Evolutionary conservation across 2,797 vertebrate species (phyloP).

Genomic region (Fistularia commersonii): DNA sequence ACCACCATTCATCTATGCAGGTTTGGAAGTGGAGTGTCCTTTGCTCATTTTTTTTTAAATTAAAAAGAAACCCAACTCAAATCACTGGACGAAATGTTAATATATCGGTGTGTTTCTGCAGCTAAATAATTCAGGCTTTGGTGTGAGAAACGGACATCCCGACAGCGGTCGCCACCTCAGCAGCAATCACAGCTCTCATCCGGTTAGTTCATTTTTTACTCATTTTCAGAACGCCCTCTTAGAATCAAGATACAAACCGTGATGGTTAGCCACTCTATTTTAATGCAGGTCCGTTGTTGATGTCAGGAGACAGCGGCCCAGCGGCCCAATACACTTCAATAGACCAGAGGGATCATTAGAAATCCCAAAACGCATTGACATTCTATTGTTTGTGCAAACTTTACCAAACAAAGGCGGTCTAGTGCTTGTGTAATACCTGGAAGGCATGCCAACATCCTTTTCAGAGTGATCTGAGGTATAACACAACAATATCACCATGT

Average conservation of each 20-base stretch:
- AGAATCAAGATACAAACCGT: neutral
- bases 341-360: too few relatives aligned
- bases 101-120: constrained; percentile 21
- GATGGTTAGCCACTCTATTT: neutral
- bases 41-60: too few relatives aligned
- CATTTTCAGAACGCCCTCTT: neutral
- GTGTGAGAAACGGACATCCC: constrained; percentile 37
- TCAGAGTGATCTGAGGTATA: too few relatives aligned
- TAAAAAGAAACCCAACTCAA: neutral
- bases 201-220: constrained; percentile 35
- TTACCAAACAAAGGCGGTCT: too few relatives aligned
- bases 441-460: too few relatives aligned
- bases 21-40: constrained; percentile 27
- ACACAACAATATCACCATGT: too few relatives aligned
- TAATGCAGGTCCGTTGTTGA: too few relatives aligned
- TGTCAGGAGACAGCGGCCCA: too few relatives aligned
- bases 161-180: constrained; percentile 25
- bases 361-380: too few relatives aligned
- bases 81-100: neutral
- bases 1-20: constrained; percentile 45
- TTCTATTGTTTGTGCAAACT: too few relatives aligned
- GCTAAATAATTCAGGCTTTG: constrained; percentile 34
- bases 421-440: too few relatives aligned
- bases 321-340: too few relatives aligned
- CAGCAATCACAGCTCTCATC: constrained; percentile 32